Base-by-base conservation (phyloP, 2,797 vertebrate genomes). In the Sebastes steindachneri region DNA sequence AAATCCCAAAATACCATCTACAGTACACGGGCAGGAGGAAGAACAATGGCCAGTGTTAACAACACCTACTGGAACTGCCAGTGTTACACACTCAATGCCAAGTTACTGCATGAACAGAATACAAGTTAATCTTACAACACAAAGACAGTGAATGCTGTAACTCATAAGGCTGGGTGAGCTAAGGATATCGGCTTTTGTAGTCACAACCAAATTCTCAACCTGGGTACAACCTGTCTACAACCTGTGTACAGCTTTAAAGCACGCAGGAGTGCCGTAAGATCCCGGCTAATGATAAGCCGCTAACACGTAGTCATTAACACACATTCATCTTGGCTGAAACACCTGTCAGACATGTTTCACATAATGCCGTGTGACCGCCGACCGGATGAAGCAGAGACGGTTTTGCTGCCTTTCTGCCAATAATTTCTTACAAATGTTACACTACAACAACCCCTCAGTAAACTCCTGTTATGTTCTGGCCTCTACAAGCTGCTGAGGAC, bases 1-100 rank as follows among this genome's bases (percentile, higher is more conserved):
- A 88, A 92, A 88, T 73, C 75, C 26, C 31, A 69, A 86, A 85
- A 88, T 74, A 77, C 71, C 77, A 91, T 87, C 85, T 73, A 65
- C 51, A 73, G 68, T 58, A 68, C 63, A 53, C 17, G 12, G 28
- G 31, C 68, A 86, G 82, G 77, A 84, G 21, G 68, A 74, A 63
- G 75, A 90, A 92, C 87, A 91, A 88, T 89, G 88, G 74, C 29
- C 74, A 51, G 68, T 60, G 74, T 79, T 33, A 55, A 82, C 73
- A 64, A 85, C 81, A 83, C 85, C 80, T 85, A 82, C 68, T 77
- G 71, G 51, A 7, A 28, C 67, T 70, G 72, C 53, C 70, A 83
- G 54, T 70, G 57, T 73, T 54, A 62, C 53, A 51, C 45, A 75
- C 69, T 58, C 60, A 12, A 37, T 78, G 79, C 67, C 67, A 84